Conservation (phyloP, 2,888 invertebrate genomes). For the Lasioglossum figueresi region DNA sequence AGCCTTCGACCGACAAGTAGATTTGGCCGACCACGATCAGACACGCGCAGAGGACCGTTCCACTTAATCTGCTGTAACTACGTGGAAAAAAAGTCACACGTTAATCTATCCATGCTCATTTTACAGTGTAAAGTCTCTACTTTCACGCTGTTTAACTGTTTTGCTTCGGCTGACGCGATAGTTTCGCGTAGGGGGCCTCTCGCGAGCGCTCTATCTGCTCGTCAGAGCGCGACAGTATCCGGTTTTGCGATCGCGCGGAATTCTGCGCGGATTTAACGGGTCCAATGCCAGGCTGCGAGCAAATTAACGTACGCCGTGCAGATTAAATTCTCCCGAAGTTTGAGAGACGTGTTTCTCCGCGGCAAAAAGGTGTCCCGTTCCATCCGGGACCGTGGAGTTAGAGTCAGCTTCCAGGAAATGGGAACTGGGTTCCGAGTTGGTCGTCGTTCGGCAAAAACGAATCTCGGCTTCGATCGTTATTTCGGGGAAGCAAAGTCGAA, state of each 20-base stretch:
- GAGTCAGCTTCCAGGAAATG: conserved; percentile 23
- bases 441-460: conserved; percentile 13
- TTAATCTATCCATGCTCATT: neutral
- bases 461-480: conserved; percentile 7
- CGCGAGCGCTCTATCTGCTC: conserved; percentile 23
- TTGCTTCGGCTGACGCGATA: conserved; percentile 40
- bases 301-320: conserved; percentile 62
- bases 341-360: conserved; percentile 40
- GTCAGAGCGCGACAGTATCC: conserved; percentile 49
- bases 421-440: conserved; percentile 16
- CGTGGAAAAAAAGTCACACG: neutral
- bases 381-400: neutral
- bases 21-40: neutral
- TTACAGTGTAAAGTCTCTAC: neutral
- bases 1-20: neutral
- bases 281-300: conserved; percentile 67
- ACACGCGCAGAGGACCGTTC: neutral
- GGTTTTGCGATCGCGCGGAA: conserved; percentile 44
- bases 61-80: neutral
- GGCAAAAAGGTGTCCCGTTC: conserved; percentile 39
- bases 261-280: conserved; percentile 66
- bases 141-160: neutral
- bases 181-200: conserved; percentile 52
- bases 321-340: conserved; percentile 64
- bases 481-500: conserved; percentile 1